Evolutionary conservation across 2,797 vertebrate species (phyloP), one percentile per base, ranked within the genome.

Genomic region (Petrocephalus sullivani): DNA sequence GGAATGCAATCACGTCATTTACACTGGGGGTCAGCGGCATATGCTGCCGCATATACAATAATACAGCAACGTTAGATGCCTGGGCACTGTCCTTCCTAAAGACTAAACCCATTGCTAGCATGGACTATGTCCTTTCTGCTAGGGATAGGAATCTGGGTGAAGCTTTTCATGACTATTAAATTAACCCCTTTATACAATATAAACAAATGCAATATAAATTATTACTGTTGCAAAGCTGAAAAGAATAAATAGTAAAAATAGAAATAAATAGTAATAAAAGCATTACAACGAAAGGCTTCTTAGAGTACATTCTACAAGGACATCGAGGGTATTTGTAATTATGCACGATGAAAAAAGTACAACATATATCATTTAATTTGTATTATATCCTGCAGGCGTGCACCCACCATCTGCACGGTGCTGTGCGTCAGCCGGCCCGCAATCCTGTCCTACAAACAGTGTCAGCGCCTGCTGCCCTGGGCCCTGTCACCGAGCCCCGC

Each of bases 401-500:
- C 37, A n/a, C 16, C 57, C 85, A 60, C 28, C 12, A 57, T 14
- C 67, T 53, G 56, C 87, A 53, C 46, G 19, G 54, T 12, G 28
- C 28, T 28, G 28, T 92, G 93, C 91, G 92, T 95, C 94, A 94
- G 91, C 91, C 88, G 91, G 90, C 91, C 92, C 91, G 92, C 88
- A 91, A 92, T 93, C 89, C 60, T 92, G 93, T 93, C 94, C 93
- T 92, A 94, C 95, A 95, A 95, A 94, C 94, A 95, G 94, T 95
- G 92, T 94, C 94, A 91, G 91, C 64, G 92, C 92, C 90, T 89
- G 86, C 89, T 90, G 91, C 92, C 92, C 93, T 92, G 93, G 91
- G 92, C 92, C 23, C 41, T 8, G 46, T 84, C 23, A 84, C 4
- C 1, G 49, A 23, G 46, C 21, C 86, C 64, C 33, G 85, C 64